Evolutionary conservation across 1,140 invertebrate species (phyloP).

Genomic region (Branchinecta lynchi): DNA sequence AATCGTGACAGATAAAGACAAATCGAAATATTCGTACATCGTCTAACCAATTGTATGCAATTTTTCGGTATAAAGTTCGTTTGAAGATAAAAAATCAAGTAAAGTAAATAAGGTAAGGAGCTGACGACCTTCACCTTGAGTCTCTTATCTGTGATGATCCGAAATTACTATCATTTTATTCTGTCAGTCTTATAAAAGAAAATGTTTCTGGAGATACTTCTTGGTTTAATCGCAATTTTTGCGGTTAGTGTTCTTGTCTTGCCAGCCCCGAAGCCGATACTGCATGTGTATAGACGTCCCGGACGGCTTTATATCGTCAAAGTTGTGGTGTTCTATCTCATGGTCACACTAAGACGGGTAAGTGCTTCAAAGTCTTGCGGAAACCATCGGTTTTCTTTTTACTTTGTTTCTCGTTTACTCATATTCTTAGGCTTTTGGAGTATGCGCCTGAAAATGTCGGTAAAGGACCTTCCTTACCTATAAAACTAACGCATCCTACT

Average conservation of each 20-base stretch:
- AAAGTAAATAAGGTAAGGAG: too few species aligned
- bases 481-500: too few species aligned
- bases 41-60: too few species aligned
- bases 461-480: too few species aligned
- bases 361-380: conserved; percentile 21
- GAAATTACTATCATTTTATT: too few species aligned
- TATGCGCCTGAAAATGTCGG: not conserved
- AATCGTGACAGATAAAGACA: too few species aligned
- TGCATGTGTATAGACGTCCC: conserved; percentile 40
- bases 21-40: too few species aligned
- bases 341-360: conserved; percentile 41
- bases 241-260: not conserved
- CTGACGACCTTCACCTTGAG: too few species aligned
- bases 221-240: not conserved
- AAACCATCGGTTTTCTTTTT: conserved; percentile 5
- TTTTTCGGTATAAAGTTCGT: too few species aligned
- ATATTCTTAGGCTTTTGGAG: not conserved
- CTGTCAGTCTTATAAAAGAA: not conserved
- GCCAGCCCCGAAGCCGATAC: conserved; percentile 35
- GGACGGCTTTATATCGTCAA: conserved; percentile 47
- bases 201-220: not conserved
- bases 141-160: too few species aligned
- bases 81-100: too few species aligned
- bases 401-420: not conserved
- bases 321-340: conserved; percentile 37